Conservation (phyloP, 2,113 vertebrate species). For the Plectropomus leopardus region DNA sequence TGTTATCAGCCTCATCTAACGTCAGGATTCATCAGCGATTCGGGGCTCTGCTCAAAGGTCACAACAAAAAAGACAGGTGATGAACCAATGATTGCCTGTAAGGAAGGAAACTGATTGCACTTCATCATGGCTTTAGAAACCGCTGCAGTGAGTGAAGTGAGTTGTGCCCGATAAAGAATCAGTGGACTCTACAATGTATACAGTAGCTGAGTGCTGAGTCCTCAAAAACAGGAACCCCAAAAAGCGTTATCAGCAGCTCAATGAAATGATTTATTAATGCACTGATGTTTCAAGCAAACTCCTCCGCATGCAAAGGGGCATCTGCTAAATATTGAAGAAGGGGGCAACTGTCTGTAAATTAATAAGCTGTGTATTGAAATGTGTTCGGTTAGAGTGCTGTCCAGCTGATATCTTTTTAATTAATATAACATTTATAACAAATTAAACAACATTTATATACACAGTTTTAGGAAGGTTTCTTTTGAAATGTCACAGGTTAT, state of each 20-base stretch:
- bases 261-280: conserved; percentile 21
- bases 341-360: background rate
- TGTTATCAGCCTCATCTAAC: conserved; percentile 37
- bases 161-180: conserved; percentile 9
- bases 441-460: too few species aligned
- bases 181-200: background rate
- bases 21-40: conserved; percentile 25
- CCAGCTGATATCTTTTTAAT: background rate
- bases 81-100: background rate
- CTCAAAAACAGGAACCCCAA: background rate
- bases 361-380: background rate
- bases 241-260: background rate
- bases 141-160: background rate
- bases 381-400: too few species aligned
- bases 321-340: background rate
- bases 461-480: too few species aligned
- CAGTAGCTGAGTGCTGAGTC: conserved; percentile 11
- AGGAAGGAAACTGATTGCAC: conserved; percentile 21
- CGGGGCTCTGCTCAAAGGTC: conserved; percentile 43
- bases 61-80: conserved; percentile 29
- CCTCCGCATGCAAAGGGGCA: background rate
- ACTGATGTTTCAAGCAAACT: conserved; percentile 14
- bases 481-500: too few species aligned
- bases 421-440: too few species aligned
- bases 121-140: conserved; percentile 1